Evolutionary conservation across 2,797 vertebrate genomes (phyloP).

Genomic region (Crypturellus tataupa): DNA sequence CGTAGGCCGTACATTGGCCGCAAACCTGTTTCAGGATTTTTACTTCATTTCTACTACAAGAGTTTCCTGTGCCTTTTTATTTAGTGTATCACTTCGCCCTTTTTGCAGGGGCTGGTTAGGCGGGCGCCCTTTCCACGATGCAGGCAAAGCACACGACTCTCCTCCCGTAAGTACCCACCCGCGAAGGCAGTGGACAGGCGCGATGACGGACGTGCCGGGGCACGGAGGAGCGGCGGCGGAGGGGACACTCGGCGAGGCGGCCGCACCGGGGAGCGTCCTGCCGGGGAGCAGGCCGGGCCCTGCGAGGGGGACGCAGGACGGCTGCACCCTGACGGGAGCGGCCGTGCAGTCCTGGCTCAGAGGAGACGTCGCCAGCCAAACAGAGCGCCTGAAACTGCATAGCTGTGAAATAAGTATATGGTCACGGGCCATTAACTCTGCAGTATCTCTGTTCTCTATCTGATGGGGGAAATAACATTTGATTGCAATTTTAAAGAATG

Average conservation of each 20-base stretch:
- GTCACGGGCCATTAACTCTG: slow-evolving; percentile 27
- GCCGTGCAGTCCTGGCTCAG: slow-evolving; percentile 15
- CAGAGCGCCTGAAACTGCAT: neutral
- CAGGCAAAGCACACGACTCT: neutral
- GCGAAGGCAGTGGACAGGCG: neutral
- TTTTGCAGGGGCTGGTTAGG: neutral
- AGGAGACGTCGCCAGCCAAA: slow-evolving; percentile 46
- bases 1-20: neutral
- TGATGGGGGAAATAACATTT: neutral
- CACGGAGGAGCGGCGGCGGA: accelerated
- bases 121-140: neutral
- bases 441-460: neutral
- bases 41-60: neutral
- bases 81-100: neutral
- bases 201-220: neutral
- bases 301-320: neutral
- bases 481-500: slow-evolving; percentile 14
- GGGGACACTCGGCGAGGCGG: neutral
- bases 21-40: neutral
- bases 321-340: neutral
- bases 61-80: slow-evolving; percentile 1
- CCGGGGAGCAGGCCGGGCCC: accelerated
- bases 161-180: slow-evolving; percentile 16
- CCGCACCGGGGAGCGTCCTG: neutral
- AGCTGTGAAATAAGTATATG: slow-evolving; percentile 24